Percentiles rank a stretch among this genome's conserved stretches.
Conservation (phyloP, 1,140 invertebrate genomes). For the Drosophila arizonae region DNA sequence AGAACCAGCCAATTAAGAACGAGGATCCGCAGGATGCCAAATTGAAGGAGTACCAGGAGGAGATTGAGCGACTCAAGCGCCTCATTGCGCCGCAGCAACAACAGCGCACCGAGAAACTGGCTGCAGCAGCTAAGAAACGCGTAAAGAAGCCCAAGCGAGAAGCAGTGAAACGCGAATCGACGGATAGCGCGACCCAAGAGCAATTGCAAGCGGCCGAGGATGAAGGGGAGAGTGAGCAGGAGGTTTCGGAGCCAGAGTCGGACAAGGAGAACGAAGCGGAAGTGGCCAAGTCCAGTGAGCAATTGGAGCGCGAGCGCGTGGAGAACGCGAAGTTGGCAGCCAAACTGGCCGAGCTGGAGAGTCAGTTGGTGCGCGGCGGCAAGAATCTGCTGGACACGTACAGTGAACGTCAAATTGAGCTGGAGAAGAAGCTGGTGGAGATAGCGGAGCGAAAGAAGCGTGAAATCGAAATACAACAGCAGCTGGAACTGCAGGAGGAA, state of each 20-base stretch:
- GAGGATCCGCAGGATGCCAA: conserved; percentile 97
- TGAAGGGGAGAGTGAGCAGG: conserved; percentile 85
- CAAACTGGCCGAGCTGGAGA: conserved; percentile 90
- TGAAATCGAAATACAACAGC: conserved; percentile 93
- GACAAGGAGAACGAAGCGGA: conserved; percentile 83
- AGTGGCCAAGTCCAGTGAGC: conserved; percentile 83
- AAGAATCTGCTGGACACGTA: conserved; percentile 96
- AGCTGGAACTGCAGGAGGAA: conserved; percentile 94
- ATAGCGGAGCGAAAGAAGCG: conserved; percentile 91
- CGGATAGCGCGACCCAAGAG: conserved; percentile 41
- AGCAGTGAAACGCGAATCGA: neutral
- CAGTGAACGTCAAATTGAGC: conserved; percentile 92
- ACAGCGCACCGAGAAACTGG: conserved; percentile 67
- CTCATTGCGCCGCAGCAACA: conserved; percentile 83
- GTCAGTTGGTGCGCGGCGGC: conserved; percentile 92
- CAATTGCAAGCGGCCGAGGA: conserved; percentile 74
- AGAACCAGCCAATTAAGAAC: conserved; percentile 97
- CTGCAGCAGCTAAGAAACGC: conserved; percentile 56
- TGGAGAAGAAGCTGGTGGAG: conserved; percentile 91
- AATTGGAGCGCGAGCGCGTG: conserved; percentile 83
- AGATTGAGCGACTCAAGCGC: conserved; percentile 88
- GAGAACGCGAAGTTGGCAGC: conserved; percentile 83
- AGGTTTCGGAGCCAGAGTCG: conserved; percentile 85
- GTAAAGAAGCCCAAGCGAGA: conserved; percentile 66
- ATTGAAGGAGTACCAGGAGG: conserved; percentile 93